Evolutionary conservation across 2,113 vertebrate species (phyloP).

Genomic region (Passer montanus): DNA sequence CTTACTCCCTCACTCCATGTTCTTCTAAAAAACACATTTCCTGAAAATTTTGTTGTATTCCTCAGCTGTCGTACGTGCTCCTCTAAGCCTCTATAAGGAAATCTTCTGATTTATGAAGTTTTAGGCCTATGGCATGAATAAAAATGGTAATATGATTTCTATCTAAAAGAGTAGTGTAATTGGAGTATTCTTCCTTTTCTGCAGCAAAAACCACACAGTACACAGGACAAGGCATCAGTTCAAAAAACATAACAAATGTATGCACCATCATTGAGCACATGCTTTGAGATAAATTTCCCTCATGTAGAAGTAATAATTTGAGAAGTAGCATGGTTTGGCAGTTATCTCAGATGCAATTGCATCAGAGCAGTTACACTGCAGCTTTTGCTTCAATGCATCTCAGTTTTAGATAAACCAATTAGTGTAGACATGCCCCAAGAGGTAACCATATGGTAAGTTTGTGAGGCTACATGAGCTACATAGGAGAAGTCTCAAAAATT

Average conservation of each 20-base stretch:
- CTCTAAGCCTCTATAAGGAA: neutral
- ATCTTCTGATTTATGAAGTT: neutral
- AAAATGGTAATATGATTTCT: neutral
- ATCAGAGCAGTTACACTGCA: conserved; percentile 36
- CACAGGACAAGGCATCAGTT: neutral
- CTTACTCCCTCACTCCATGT: neutral
- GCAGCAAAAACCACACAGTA: neutral
- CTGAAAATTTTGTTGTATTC: neutral
- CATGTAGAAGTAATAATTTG: conserved; percentile 46
- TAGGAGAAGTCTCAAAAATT: conserved; percentile 5
- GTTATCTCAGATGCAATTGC: conserved; percentile 44
- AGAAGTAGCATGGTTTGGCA: conserved; percentile 44
- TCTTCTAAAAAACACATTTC: neutral
- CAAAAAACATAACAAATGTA: neutral
- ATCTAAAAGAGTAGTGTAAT: neutral
- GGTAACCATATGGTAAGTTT: conserved; percentile 55
- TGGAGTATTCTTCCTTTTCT: neutral
- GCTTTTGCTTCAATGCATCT: conserved; percentile 51
- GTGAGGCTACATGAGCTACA: neutral
- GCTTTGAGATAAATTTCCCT: conserved; percentile 12
- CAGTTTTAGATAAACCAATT: conserved; percentile 29
- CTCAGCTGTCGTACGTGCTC: neutral
- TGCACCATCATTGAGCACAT: neutral
- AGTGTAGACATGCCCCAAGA: conserved; percentile 47
- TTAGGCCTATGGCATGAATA: neutral